These are phyloP conservation scores for Chaetodon trifascialis DNA, from an alignment of 2,113 vertebrate genomes.

Conservation along the genomic window DNA sequence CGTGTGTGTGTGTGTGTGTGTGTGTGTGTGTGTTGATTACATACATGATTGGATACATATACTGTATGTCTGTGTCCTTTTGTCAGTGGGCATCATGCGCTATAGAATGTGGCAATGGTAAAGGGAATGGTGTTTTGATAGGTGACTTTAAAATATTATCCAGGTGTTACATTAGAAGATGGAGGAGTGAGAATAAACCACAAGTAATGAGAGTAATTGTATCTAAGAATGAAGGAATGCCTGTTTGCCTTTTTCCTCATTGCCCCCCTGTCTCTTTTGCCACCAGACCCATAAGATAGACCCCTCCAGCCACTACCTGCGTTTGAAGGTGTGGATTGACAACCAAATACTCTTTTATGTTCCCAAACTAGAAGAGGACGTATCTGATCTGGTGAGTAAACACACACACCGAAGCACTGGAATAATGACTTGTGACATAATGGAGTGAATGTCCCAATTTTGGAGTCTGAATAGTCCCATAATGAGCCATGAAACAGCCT, in stretches of 20 bases:
- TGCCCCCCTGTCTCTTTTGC: constrained; percentile 13
- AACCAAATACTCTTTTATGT: constrained; percentile 88
- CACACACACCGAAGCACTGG: background rate
- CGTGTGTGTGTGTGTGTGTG: constrained; percentile 4
- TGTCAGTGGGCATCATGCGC: background rate
- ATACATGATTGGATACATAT: constrained; percentile 12
- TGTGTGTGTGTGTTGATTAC: background rate
- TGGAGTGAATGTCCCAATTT: background rate
- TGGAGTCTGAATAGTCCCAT: background rate
- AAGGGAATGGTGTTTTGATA: background rate
- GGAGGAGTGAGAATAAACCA: background rate
- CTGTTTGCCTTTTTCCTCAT: background rate
- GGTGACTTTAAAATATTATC: background rate
- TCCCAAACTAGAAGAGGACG: constrained; percentile 92
- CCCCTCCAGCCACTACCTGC: constrained; percentile 88
- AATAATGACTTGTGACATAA: background rate
- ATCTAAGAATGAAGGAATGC: background rate
- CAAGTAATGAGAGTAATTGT: background rate
- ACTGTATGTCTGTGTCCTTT: constrained; percentile 2
- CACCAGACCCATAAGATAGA: constrained; percentile 90
- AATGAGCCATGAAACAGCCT: background rate
- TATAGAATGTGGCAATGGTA: background rate
- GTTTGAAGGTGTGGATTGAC: constrained; percentile 89
- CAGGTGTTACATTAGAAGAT: background rate
- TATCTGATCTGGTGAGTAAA: constrained; percentile 94